Evolutionary conservation across 2,113 vertebrate genomes (phyloP).

Genomic region (Lepus europaeus): DNA sequence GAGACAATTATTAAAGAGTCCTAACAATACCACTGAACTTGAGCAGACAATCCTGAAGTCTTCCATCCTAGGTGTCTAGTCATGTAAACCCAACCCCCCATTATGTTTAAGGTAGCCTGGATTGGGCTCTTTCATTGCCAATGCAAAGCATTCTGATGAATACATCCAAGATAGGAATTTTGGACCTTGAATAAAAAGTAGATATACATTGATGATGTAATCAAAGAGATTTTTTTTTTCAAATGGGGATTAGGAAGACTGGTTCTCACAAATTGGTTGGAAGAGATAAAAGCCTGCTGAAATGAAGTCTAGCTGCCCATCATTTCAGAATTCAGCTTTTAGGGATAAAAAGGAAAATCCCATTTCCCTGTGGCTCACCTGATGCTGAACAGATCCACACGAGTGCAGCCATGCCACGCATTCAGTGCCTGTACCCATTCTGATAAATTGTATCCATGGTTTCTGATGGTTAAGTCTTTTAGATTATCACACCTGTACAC

Average conservation of each 20-base stretch:
- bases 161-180: constrained; percentile 9
- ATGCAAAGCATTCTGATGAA: neutral
- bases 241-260: constrained; percentile 14
- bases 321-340: constrained; percentile 37
- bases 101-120: neutral
- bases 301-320: neutral
- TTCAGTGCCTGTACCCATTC: neutral
- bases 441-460: neutral
- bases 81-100: neutral
- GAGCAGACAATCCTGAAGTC: neutral
- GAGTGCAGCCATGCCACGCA: fast-evolving
- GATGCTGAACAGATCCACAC: neutral
- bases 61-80: neutral
- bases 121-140: neutral
- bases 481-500: neutral
- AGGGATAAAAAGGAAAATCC: neutral
- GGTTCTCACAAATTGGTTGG: neutral
- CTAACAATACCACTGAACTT: neutral
- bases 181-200: neutral
- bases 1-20: neutral
- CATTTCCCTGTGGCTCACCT: neutral
- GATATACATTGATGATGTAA: neutral
- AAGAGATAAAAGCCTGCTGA: constrained; percentile 19
- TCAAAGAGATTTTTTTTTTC: constrained; percentile 1
- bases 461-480: neutral